Base-by-base conservation (phyloP, 2,888 invertebrate species). In the Lasioglossum figueresi region DNA sequence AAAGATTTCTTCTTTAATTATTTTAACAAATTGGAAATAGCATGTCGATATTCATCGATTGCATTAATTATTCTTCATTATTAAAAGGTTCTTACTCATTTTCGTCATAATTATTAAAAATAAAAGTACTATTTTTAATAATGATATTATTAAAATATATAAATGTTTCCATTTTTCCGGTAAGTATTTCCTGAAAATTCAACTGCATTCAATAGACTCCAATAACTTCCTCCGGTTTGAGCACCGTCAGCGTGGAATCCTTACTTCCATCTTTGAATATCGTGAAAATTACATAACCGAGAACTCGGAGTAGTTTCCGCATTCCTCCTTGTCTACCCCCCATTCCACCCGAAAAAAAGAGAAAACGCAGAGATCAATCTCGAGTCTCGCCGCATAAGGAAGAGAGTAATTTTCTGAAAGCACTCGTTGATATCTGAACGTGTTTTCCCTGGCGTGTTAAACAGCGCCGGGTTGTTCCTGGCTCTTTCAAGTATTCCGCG, bases 391-490 rank as follows among this genome's bases (percentile, higher is more conserved):
- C 48, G 27, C 73, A 59, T 34, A 59, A 48, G 34, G 68, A 59
- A 68, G 27, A 68, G 68, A 77, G 66, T 77, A 45, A 68, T 77
- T 77, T 77, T 77, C 77, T 77, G 37, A 77, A 77, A 77, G 77
- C 77, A 68, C 52, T 77, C 68, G 77, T 68, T 77, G 77, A 45
- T 68, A 77, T 77, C 77, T 70, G 37, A 48, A 45, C 77, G 48
- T 77, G 48, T 68, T 77, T 77, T 77, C 48, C 77, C 77, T 77
- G 77, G 77, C 48, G 77, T 68, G 31, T 68, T 70, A 77, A 70
- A 45, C 45, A 27, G 76, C 76, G 76, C 31, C 48, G 66, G 68
- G 68, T 76, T 76, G 66, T 68, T 68, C 56, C 66, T 45, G 68
- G 45, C 68, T 66, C 66, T 76, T 76, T 76, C 68, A 45, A 68